Conservation (phyloP, 1,140 invertebrate genomes). For the Venturia canescens region DNA sequence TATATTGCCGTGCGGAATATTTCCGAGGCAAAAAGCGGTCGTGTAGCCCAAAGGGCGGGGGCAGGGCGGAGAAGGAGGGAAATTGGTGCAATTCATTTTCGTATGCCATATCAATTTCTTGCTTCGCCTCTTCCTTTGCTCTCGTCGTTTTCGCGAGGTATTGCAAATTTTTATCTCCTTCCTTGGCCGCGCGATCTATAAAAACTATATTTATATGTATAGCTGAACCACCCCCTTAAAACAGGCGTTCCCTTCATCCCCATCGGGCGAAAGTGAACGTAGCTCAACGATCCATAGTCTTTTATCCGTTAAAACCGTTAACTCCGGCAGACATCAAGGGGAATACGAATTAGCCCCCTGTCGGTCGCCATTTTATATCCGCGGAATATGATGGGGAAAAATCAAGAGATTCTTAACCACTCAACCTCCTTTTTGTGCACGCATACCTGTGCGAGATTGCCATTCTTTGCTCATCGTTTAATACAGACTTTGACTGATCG, state of each 20-base stretch:
- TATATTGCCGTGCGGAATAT: conserved; percentile 76
- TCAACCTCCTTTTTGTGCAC: neutral
- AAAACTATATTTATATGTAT: conserved; percentile 53
- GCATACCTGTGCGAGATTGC: too few species aligned
- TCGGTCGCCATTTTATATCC: conserved; percentile 63
- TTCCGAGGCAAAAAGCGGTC: conserved; percentile 69
- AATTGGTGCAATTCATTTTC: conserved; percentile 76
- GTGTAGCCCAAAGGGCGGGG: neutral
- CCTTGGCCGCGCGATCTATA: conserved; percentile 48
- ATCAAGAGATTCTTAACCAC: neutral
- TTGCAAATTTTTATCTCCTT: conserved; percentile 61
- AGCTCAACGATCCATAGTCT: conserved; percentile 71
- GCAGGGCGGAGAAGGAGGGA: conserved; percentile 48
- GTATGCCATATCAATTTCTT: conserved; percentile 78
- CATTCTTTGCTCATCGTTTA: too few species aligned
- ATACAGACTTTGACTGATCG: too few species aligned
- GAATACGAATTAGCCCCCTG: conserved; percentile 73
- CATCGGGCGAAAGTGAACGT: conserved; percentile 34
- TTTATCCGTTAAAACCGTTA: conserved; percentile 77
- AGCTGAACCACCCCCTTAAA: conserved; percentile 54
- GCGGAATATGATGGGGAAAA: conserved; percentile 63
- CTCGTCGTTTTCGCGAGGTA: conserved; percentile 40
- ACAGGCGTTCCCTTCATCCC: conserved; percentile 53
- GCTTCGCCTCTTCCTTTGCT: conserved; percentile 67
- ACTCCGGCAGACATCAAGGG: conserved; percentile 74